Conservation (phyloP, 1,140 invertebrate species). For the Cyrtorhinus lividipennis region DNA sequence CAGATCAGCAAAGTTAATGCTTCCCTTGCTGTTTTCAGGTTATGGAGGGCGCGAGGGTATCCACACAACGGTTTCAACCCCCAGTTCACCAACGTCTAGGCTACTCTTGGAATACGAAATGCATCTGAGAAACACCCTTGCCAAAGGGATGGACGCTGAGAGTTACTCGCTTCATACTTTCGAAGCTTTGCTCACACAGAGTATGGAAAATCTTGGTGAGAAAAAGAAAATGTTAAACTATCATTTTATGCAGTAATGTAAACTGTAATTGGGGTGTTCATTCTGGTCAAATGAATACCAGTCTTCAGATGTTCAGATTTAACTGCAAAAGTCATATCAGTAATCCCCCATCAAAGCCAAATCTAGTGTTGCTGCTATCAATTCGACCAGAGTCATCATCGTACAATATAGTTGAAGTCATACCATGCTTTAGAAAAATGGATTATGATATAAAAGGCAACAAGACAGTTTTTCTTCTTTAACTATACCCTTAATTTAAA, state of each 20-base stretch:
- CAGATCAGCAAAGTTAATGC: too few relatives aligned
- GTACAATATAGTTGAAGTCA: too few relatives aligned
- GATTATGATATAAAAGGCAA: too few relatives aligned
- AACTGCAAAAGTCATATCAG: not conserved
- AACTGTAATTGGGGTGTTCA: constrained; percentile 10
- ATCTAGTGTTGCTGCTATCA: too few relatives aligned
- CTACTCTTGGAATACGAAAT: constrained; percentile 87
- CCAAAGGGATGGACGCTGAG: constrained; percentile 88
- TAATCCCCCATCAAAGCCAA: too few relatives aligned
- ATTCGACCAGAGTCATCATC: too few relatives aligned
- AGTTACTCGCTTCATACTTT: constrained; percentile 88
- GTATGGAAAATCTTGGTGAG: constrained; percentile 87
- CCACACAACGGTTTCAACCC: constrained; percentile 41
- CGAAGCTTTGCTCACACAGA: constrained; percentile 79
- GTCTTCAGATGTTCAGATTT: not conserved
- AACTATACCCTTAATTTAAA: too few relatives aligned
- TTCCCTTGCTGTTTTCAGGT: too few relatives aligned
- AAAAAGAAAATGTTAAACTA: constrained; percentile 15
- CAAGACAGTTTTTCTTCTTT: too few relatives aligned
- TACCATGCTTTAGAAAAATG: too few relatives aligned
- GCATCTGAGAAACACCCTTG: constrained; percentile 82
- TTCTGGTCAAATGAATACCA: not conserved
- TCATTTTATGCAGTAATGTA: not conserved
- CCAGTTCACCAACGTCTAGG: constrained; percentile 71
- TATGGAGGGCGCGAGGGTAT: constrained; percentile 19